These are phyloP conservation scores for Dryocosmus kuriphilus DNA, from an alignment of 2,888 invertebrate species.

Conservation along the genomic window DNA sequence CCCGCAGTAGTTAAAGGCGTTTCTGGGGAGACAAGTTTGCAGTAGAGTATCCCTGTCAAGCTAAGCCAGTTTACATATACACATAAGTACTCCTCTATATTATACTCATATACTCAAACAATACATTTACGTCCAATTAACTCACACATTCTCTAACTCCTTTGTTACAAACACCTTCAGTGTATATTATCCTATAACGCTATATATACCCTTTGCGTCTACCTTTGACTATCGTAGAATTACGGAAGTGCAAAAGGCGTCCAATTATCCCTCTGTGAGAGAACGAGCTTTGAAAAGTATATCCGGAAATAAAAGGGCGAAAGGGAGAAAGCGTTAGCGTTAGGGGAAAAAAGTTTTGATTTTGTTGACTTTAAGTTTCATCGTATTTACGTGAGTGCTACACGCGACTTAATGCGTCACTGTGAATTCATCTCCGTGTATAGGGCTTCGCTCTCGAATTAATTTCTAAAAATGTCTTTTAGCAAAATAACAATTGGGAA, in stretches of 20 bases:
- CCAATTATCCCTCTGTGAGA: conserved; percentile 6
- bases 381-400: not conserved
- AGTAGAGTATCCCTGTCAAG: not conserved
- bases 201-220: conserved; percentile 10
- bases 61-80: not conserved
- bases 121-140: conserved; percentile 2
- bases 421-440: not conserved
- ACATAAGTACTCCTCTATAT: not conserved
- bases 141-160: not conserved
- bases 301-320: conserved; percentile 12
- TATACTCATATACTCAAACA: not conserved
- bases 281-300: conserved; percentile 24
- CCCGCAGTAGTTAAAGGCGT: not conserved
- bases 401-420: conserved; percentile 5
- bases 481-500: not conserved
- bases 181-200: conserved; percentile 8
- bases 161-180: not conserved
- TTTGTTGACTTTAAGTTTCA: not conserved
- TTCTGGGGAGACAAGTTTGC: not conserved
- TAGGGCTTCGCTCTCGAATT: not conserved
- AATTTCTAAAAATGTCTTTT: not conserved
- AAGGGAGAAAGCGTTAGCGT: not conserved
- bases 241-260: conserved; percentile 15
- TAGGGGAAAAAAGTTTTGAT: not conserved
- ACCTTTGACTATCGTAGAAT: conserved; percentile 15